Conservation (phyloP, 1,140 invertebrate species). For the Oedothorax gibbosus region DNA sequence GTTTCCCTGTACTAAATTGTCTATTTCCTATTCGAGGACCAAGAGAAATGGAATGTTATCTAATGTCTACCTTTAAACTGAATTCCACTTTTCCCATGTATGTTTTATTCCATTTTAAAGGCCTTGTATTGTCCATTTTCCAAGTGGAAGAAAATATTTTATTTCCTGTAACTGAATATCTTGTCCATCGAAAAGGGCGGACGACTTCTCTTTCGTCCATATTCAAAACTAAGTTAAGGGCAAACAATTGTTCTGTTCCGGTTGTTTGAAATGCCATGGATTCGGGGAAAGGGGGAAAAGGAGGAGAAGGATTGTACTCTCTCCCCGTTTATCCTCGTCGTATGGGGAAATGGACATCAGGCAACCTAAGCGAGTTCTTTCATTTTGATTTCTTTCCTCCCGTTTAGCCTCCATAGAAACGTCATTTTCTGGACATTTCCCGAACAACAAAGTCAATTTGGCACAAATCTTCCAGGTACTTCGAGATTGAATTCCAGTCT, state of each 20-base stretch:
- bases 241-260: constrained; percentile 52
- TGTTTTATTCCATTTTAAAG: constrained; percentile 9
- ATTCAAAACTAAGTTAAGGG: constrained; percentile 57
- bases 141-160: constrained; percentile 24
- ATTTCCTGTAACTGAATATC: constrained; percentile 25
- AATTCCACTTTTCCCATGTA: constrained; percentile 5
- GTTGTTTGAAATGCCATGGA: constrained; percentile 18
- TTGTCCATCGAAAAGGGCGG: constrained; percentile 1
- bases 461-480: constrained; percentile 37
- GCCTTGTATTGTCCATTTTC: constrained; percentile 22
- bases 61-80: background rate
- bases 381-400: constrained; percentile 15
- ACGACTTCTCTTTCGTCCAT: constrained; percentile 1
- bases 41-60: too few relatives aligned
- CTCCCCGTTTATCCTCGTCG: constrained; percentile 33
- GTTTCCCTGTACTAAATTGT: too few relatives aligned
- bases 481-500: background rate
- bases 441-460: constrained; percentile 60
- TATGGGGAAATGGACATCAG: constrained; percentile 37
- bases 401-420: constrained; percentile 39
- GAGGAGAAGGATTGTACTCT: constrained; percentile 39
- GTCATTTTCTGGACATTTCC: constrained; percentile 51
- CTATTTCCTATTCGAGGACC: too few relatives aligned
- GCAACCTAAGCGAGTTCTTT: constrained; percentile 32
- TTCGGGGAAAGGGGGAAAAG: constrained; percentile 9